These are phyloP conservation scores for Muscicapa comitata DNA, from an alignment of 2,797 vertebrate species.

Conservation along the genomic window DNA sequence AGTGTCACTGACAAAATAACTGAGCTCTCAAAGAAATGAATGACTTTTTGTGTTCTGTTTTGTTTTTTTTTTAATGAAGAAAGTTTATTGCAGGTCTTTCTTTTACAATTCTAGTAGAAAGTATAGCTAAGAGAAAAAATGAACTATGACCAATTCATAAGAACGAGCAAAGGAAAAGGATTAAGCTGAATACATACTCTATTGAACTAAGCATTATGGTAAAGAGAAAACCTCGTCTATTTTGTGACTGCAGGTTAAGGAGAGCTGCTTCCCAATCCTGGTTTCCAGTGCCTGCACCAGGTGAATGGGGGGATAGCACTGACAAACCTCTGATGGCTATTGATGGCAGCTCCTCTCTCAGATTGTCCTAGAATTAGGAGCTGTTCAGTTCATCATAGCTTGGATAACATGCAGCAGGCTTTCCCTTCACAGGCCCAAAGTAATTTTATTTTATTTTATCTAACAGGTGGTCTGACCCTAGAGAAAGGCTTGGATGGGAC, in stretches of 20 bases:
- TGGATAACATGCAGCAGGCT: conserved; percentile 44
- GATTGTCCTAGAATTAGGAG: neutral
- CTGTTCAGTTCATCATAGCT: neutral
- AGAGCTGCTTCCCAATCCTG: conserved; percentile 8
- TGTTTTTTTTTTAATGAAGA: conserved; percentile 51
- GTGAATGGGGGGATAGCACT: neutral
- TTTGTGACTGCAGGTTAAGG: conserved; percentile 16
- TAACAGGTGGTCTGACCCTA: conserved; percentile 3
- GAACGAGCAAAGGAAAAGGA: conserved; percentile 52
- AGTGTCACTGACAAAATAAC: neutral
- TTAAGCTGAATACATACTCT: conserved; percentile 56
- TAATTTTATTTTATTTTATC: neutral
- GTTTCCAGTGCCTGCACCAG: conserved; percentile 48
- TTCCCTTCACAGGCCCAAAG: neutral
- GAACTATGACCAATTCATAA: conserved; percentile 37
- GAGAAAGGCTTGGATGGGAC: neutral
- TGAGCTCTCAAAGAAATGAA: neutral
- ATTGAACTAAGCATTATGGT: conserved; percentile 49
- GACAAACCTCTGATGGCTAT: neutral
- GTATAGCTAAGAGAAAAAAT: conserved; percentile 69
- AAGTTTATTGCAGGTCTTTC: conserved; percentile 79
- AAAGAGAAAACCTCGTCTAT: conserved; percentile 14
- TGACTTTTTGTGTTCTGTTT: neutral
- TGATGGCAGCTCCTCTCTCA: neutral
- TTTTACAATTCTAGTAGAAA: conserved; percentile 76